phyloP scores from a whole-genome alignment of 2,797 vertebrate species.

The Acrossocheilus wenchowensis region DNA sequence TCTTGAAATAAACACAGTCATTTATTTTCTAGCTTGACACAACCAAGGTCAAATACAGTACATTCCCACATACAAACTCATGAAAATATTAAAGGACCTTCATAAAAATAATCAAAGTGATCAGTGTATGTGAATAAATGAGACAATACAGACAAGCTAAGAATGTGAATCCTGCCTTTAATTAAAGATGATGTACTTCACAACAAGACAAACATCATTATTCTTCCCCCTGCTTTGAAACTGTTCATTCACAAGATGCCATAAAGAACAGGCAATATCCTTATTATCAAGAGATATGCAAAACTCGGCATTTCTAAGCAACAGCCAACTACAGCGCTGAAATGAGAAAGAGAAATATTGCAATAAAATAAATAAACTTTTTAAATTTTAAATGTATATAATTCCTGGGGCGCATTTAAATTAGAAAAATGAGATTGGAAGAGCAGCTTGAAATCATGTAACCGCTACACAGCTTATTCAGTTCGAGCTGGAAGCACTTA shows the following conservation, averaged over 20 bases:
- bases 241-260: constrained; percentile 11
- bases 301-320: constrained; percentile 44
- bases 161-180: constrained; percentile 51
- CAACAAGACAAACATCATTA: constrained; percentile 44
- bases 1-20: not conserved
- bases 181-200: constrained; percentile 55
- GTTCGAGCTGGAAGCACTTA: constrained; percentile 3
- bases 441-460: not conserved
- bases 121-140: constrained; percentile 22
- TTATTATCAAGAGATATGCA: constrained; percentile 49
- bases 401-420: constrained; percentile 19
- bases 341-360: not conserved
- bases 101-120: constrained; percentile 33
- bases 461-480: not conserved
- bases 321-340: constrained; percentile 20
- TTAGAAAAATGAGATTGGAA: not conserved
- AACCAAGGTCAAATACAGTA: constrained; percentile 6
- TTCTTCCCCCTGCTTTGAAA: not conserved
- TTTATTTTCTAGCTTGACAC: not conserved
- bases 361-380: constrained; percentile 29
- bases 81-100: constrained; percentile 21
- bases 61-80: not conserved
- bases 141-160: constrained; percentile 30
- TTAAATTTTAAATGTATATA: constrained; percentile 22
- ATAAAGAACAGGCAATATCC: constrained; percentile 41